Evolutionary conservation across 2,797 vertebrate species (phyloP).

Genomic region (Sciaenops ocellatus): DNA sequence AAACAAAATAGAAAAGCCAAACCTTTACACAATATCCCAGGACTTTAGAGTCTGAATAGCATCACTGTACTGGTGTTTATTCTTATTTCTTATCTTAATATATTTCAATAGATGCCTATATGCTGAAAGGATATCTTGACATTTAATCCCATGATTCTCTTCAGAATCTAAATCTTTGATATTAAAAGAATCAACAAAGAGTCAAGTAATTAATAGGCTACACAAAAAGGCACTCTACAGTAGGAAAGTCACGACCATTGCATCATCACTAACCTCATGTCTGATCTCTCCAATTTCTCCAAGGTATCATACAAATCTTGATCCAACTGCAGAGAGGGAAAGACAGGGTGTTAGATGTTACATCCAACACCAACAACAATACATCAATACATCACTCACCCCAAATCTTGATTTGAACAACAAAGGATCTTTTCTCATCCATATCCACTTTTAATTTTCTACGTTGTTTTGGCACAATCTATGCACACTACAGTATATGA

Average conservation of each 20-base stretch:
- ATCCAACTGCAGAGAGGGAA: slow-evolving; percentile 85
- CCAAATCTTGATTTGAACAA: background rate
- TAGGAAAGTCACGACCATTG: background rate
- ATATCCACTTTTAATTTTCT: too few relatives aligned
- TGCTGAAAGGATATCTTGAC: background rate
- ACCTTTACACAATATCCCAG: background rate
- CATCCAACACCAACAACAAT: background rate
- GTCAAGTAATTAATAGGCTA: background rate
- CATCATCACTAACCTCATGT: slow-evolving; percentile 69
- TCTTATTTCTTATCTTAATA: background rate
- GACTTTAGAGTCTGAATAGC: background rate
- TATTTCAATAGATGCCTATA: background rate
- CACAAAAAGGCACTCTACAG: background rate
- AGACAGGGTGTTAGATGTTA: slow-evolving; percentile 1
- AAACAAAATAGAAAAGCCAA: background rate
- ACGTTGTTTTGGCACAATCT: background rate
- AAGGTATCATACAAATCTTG: slow-evolving; percentile 90
- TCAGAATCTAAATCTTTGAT: background rate
- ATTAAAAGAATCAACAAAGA: background rate
- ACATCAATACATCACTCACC: background rate
- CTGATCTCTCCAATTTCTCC: slow-evolving; percentile 85
- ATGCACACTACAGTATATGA: background rate
- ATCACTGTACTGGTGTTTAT: background rate
- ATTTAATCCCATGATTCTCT: background rate
- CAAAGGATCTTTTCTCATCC: background rate